These are phyloP conservation scores for Ischnus inquisitorius DNA, from an alignment of 2,888 invertebrate genomes.

Conservation along the genomic window DNA sequence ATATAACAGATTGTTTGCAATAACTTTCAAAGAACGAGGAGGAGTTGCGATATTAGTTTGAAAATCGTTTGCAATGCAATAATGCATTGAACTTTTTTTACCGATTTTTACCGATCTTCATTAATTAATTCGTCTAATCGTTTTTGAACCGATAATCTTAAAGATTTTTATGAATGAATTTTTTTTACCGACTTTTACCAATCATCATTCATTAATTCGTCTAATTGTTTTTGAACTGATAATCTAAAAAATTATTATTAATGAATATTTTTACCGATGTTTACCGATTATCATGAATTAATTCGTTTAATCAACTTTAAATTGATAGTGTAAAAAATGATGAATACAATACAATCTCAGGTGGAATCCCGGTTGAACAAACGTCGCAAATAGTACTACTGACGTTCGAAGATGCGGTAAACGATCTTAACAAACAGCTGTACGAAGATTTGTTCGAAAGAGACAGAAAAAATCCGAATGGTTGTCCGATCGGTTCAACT, in stretches of 20 bases:
- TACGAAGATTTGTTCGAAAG: conserved; percentile 96
- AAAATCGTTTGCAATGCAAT: not conserved
- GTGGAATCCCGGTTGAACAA: conserved; percentile 92
- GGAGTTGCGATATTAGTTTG: not conserved
- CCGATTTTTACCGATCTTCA: too few species aligned
- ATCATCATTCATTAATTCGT: too few species aligned
- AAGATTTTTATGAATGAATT: too few species aligned
- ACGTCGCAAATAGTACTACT: conserved; percentile 96
- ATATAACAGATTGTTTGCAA: not conserved
- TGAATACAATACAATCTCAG: conserved; percentile 84
- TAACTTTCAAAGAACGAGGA: not conserved
- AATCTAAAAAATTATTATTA: too few species aligned
- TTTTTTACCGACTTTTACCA: too few species aligned
- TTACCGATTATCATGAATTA: not conserved
- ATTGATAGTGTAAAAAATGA: not conserved
- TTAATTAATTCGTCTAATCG: too few species aligned
- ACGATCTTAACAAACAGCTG: conserved; percentile 97
- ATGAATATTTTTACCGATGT: not conserved
- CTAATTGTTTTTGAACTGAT: too few species aligned
- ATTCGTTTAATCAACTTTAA: not conserved
- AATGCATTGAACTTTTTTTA: not conserved
- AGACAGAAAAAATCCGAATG: conserved; percentile 96
- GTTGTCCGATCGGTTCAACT: conserved; percentile 96
- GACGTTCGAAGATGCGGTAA: conserved; percentile 97
- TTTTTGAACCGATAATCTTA: too few species aligned